A percentile compares a stretch with the other conserved stretches of the same genome.
Conservation (phyloP, 2,113 vertebrate genomes). For the Nematolebias whitei region DNA sequence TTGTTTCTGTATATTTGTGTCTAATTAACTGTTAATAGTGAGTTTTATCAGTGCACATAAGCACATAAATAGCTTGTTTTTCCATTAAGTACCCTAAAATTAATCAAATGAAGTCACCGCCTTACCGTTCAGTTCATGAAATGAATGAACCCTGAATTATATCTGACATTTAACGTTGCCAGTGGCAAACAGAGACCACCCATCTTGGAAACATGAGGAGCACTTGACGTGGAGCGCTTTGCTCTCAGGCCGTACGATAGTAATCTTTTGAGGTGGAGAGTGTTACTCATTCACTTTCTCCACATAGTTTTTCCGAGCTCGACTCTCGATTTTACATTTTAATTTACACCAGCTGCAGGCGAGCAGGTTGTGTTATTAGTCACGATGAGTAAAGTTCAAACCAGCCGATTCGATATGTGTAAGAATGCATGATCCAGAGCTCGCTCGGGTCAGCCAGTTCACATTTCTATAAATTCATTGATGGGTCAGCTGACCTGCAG, state of each 20-base stretch:
- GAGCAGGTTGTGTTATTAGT: constrained; percentile 49
- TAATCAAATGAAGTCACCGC: no score
- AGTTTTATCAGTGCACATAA: no score
- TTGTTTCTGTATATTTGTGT: no score
- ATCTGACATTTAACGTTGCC: neutral
- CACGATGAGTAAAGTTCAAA: constrained; percentile 42
- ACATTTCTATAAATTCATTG: neutral
- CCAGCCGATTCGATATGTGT: constrained; percentile 28
- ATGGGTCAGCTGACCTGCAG: neutral
- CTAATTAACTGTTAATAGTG: no score
- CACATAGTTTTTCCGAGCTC: constrained; percentile 28
- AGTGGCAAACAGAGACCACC: neutral
- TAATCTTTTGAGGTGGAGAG: neutral
- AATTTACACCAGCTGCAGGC: constrained; percentile 25
- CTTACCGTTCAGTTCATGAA: no score
- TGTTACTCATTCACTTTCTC: constrained; percentile 62
- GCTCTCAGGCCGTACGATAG: neutral
- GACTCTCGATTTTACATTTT: neutral
- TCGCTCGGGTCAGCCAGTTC: neutral
- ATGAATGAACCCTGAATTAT: no score
- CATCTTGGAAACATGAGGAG: neutral
- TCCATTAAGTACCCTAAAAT: no score
- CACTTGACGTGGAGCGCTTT: neutral
- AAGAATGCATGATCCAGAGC: neutral
- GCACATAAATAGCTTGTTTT: no score